These are phyloP conservation scores for Blastobasis adustella DNA, from an alignment of 2,888 invertebrate genomes.

Conservation along the genomic window DNA sequence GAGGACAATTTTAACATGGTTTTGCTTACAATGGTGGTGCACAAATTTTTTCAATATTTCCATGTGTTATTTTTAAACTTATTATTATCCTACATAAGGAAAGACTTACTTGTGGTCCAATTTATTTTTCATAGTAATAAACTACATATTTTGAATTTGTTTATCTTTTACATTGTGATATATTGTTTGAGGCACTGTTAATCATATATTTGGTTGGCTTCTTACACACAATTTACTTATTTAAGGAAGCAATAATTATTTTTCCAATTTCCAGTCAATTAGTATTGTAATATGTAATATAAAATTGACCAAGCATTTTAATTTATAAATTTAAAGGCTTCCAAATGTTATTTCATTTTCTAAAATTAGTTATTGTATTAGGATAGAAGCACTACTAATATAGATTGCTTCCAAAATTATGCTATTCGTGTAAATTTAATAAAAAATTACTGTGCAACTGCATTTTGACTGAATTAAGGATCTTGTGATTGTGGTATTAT, in stretches of 20 bases:
- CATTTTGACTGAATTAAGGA: constrained; percentile 61
- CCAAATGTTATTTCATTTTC: constrained; percentile 37
- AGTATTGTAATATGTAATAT: too few relatives aligned
- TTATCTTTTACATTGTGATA: neutral
- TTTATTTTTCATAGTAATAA: constrained; percentile 27
- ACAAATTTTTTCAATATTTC: constrained; percentile 7
- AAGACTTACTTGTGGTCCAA: constrained; percentile 69
- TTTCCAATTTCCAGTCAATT: too few relatives aligned
- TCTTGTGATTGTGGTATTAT: constrained; percentile 61
- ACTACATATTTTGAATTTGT: neutral
- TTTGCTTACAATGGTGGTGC: constrained; percentile 5
- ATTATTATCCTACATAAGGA: constrained; percentile 33
- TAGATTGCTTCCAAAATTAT: constrained; percentile 64
- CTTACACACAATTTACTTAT: too few relatives aligned
- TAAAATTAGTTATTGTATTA: constrained; percentile 24
- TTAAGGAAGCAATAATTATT: too few relatives aligned
- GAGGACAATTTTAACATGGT: neutral
- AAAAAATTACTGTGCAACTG: constrained; percentile 37
- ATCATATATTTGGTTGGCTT: too few relatives aligned
- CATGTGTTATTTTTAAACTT: neutral
- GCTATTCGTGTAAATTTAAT: constrained; percentile 42
- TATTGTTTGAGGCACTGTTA: too few relatives aligned
- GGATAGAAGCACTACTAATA: constrained; percentile 53
- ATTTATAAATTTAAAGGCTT: constrained; percentile 28
- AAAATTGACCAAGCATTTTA: too few relatives aligned